phyloP scores from a whole-genome alignment of 2,113 vertebrate genomes.

The Spilogale gracilis region DNA sequence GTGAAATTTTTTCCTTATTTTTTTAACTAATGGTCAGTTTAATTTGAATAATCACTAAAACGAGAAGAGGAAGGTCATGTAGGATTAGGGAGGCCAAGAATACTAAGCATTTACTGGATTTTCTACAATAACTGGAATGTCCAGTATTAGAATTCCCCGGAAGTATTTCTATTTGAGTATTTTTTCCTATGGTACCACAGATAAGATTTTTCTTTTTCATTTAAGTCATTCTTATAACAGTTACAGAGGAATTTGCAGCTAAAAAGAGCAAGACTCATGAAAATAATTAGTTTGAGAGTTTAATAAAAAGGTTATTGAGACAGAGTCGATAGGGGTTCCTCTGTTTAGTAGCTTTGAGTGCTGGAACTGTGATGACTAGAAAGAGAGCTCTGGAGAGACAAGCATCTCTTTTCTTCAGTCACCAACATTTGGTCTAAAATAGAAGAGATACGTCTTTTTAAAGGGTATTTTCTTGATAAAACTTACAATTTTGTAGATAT shows the following conservation, averaged over 20 bases:
- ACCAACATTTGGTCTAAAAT: conserved; percentile 39
- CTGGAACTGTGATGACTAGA: background rate
- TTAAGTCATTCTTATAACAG: background rate
- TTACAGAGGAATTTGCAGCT: background rate
- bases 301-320: conserved; percentile 14
- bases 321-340: background rate
- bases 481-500: background rate
- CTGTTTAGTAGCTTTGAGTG: background rate
- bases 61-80: background rate
- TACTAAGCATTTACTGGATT: background rate
- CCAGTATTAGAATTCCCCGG: background rate
- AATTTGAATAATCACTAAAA: conserved; percentile 20
- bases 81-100: background rate
- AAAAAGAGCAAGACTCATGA: background rate
- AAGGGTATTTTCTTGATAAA: conserved; percentile 49
- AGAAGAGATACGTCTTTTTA: background rate
- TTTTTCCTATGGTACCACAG: background rate
- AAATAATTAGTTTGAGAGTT: background rate
- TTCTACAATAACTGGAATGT: background rate
- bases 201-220: background rate
- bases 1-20: conserved; percentile 4
- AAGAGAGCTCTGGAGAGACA: background rate
- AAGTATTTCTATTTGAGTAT: conserved; percentile 13
- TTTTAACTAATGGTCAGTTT: conserved; percentile 7
- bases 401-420: background rate